phyloP scores from a whole-genome alignment of 2,113 vertebrate species.

The Proteles cristata region DNA sequence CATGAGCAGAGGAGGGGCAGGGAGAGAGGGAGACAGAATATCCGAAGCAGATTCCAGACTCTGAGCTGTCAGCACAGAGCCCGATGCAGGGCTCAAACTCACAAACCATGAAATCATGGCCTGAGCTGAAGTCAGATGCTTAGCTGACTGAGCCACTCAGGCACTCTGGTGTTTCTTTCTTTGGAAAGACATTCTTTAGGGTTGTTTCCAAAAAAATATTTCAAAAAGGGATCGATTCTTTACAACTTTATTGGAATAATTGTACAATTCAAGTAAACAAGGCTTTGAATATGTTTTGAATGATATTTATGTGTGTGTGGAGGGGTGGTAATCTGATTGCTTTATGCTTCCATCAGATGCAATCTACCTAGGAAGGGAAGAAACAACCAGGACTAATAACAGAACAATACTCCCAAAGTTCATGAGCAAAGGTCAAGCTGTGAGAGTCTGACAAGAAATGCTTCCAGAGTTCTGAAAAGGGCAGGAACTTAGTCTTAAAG shows the following conservation, averaged over 20 bases:
- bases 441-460: neutral
- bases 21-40: no score
- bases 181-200: neutral
- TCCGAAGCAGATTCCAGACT: no score
- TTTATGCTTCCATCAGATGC: slow-evolving; percentile 25
- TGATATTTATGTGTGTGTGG: neutral
- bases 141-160: no score
- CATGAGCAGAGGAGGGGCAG: no score
- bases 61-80: no score
- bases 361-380: slow-evolving; percentile 38
- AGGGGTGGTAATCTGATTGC: neutral
- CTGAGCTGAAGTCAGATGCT: no score
- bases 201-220: slow-evolving; percentile 18
- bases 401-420: neutral
- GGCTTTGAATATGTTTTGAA: slow-evolving; percentile 41
- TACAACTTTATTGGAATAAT: neutral
- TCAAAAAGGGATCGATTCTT: neutral
- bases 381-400: neutral
- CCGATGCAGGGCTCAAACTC: no score
- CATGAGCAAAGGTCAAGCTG: neutral
- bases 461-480: neutral
- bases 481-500: neutral
- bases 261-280: slow-evolving; percentile 38
- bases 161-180: neutral
- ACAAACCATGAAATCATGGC: no score